Conservation (phyloP, 2,113 vertebrate genomes). For the Bucco capensis region DNA sequence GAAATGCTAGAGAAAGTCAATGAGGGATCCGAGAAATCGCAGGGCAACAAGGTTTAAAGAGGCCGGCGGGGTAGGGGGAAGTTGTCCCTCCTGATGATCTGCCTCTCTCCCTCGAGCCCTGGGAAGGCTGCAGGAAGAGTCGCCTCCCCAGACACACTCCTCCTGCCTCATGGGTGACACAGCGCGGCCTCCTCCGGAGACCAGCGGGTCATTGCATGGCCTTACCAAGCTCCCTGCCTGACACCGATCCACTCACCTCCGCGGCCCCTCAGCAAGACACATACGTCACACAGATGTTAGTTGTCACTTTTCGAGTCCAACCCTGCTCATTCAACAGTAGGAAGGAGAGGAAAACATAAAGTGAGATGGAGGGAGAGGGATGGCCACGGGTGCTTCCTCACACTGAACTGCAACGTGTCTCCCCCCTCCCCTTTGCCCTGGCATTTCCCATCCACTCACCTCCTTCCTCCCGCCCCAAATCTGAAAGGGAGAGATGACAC, state of each 20-base stretch:
- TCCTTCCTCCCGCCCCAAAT: background rate
- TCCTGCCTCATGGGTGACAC: background rate
- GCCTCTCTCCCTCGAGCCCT: background rate
- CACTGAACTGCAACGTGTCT: constrained; percentile 50
- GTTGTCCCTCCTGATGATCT: background rate
- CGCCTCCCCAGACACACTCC: background rate
- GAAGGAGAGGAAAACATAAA: background rate
- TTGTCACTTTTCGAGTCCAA: constrained; percentile 55
- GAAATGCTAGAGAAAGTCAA: background rate
- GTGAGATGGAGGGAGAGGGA: background rate
- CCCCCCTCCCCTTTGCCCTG: constrained; percentile 11
- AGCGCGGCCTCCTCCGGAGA: background rate
- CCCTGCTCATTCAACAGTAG: constrained; percentile 26
- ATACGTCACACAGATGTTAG: background rate
- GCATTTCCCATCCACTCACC: background rate
- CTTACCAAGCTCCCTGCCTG: background rate
- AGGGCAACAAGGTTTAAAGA: background rate
- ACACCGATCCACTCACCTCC: background rate
- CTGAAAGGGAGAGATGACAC: background rate
- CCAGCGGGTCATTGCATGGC: background rate
- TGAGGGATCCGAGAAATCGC: background rate
- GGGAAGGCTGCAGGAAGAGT: background rate
- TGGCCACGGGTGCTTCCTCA: constrained; percentile 6
- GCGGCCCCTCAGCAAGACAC: background rate
- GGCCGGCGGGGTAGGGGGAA: background rate